Evolutionary conservation across 1,140 invertebrate genomes (phyloP), one percentile per base, ranked within the genome.

Genomic region (Leptinotarsa lineolata): DNA sequence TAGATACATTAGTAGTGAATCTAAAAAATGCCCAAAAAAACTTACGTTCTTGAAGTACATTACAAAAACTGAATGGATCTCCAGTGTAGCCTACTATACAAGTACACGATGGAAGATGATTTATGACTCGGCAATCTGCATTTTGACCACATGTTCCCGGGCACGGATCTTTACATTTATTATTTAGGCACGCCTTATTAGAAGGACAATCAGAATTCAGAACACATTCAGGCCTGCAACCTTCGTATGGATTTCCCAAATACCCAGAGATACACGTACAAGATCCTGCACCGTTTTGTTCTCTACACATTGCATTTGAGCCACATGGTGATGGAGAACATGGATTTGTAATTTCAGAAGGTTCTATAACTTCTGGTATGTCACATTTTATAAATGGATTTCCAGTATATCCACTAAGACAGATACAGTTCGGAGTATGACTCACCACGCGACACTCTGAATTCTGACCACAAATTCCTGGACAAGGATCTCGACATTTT

Each of bases 181-280:
- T 89, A 81, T 86, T 85, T 68, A 89, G 86, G 77, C 90, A 91
- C 39, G 90, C 87, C 82, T 85, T 85, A 80, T 89, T 88, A 21
- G 88, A 88, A 18, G 87, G 83, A 83, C 91, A 92, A 78, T 92
- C 91, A 3, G 88, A 88, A 78, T 90, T 90, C 24, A 90, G 83
- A 4, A 87, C 85, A 82, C 90, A 91, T 85, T 91, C 90, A 4
- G 90, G 91, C 68, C 88, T 86, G 80, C 94, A 96, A 15, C 87
- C 89, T 66, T 88, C 86, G 74, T 94, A 93, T 2, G 94, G 91
- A 85, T 95, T 92, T 61, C 93, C 93, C 74, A 86, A 84, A 74
- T 91, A 93, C 63, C 90, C 89, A 48, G 86, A 84, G 60, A 90
- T 82, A 83, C 93, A 95, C 21, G 87, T 87, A 79, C 93, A 95